These are phyloP conservation scores for Anser brachyrhynchus DNA, from an alignment of 2,113 vertebrate genomes.

Conservation along the genomic window DNA sequence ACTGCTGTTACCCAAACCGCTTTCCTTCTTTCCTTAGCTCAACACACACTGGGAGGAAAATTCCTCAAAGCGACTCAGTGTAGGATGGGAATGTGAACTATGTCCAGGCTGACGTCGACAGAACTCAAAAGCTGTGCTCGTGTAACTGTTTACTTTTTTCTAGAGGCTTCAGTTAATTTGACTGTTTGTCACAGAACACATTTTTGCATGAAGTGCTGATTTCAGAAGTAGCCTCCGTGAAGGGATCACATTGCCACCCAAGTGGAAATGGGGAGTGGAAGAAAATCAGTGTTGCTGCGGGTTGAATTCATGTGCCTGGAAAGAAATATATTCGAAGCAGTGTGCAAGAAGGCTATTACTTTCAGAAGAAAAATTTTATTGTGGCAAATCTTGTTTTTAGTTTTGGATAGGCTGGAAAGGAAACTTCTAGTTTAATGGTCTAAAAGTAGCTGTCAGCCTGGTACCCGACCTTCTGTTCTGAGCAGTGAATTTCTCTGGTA, in stretches of 20 bases:
- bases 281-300: background rate
- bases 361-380: background rate
- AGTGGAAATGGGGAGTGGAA: background rate
- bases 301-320: background rate
- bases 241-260: background rate
- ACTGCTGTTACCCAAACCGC: background rate
- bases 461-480: background rate
- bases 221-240: background rate
- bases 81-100: conserved; percentile 63
- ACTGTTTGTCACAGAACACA: background rate
- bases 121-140: background rate
- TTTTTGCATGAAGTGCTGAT: background rate
- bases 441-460: background rate
- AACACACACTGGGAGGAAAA: conserved; percentile 3
- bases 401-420: background rate
- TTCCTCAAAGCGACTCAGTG: background rate
- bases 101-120: conserved; percentile 38
- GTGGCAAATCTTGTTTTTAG: background rate
- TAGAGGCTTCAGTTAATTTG: background rate
- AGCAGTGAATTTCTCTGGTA: background rate
- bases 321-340: background rate
- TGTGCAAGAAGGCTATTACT: background rate
- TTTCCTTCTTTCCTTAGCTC: background rate
- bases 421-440: background rate
- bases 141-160: background rate